Conservation (phyloP, 2,888 invertebrate species). For the Digitonthophagus gazella region DNA sequence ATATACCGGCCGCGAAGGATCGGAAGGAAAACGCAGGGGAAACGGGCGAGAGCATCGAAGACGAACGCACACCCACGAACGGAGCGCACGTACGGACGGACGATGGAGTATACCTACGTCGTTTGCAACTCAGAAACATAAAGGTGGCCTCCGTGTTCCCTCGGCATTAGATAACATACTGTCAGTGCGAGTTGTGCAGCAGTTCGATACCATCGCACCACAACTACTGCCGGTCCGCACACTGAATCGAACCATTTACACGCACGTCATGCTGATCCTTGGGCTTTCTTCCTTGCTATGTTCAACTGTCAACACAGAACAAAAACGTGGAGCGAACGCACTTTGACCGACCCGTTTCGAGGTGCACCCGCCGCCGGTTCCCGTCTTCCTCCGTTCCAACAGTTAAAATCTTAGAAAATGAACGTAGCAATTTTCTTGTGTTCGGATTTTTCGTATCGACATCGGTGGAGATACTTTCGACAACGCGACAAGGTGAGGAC, state of each 20-base stretch:
- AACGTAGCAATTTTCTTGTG: not conserved
- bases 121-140: conserved; percentile 47
- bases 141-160: conserved; percentile 45
- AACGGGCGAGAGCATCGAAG: not conserved
- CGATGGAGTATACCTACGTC: conserved; percentile 44
- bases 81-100: not conserved
- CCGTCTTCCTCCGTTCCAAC: not conserved
- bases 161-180: conserved; percentile 42
- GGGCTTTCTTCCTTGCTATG: conserved; percentile 10
- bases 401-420: not conserved
- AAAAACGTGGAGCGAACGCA: conserved; percentile 14
- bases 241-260: conserved; percentile 3
- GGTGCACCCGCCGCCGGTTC: not conserved
- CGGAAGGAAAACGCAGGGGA: not conserved
- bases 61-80: conserved; percentile 41
- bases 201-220: conserved; percentile 40
- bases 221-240: not conserved
- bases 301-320: conserved; percentile 9
- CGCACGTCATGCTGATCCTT: conserved; percentile 12
- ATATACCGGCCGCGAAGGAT: not conserved
- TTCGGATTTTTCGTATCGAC: not conserved
- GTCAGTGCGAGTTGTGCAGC: conserved; percentile 23
- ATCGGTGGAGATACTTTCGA: not conserved
- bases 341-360: conserved; percentile 10
- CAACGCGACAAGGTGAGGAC: not conserved